Percentiles rank a stretch among this genome's conserved stretches.
Evolutionary conservation across 2,113 vertebrate genomes (phyloP).

Genomic region (Cercopithecus mona): DNA sequence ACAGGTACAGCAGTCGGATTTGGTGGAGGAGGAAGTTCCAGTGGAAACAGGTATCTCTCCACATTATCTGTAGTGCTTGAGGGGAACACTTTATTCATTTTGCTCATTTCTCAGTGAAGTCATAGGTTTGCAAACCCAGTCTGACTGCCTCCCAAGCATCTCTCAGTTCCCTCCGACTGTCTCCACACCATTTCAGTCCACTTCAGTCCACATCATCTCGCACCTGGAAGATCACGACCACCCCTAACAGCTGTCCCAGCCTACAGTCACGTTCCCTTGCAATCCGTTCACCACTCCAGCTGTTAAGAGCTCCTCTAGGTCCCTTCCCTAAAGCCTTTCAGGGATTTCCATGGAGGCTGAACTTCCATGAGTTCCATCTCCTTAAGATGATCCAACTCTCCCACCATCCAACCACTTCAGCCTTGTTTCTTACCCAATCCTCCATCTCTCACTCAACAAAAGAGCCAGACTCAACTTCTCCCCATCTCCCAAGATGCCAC

Average conservation of each 20-base stretch:
- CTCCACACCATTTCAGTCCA: neutral
- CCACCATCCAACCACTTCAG: neutral
- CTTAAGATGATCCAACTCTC: neutral
- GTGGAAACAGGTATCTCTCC: neutral
- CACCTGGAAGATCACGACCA: neutral
- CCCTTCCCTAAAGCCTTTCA: neutral
- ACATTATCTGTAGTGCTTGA: neutral
- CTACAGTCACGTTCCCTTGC: neutral
- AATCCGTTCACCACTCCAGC: rapidly evolving
- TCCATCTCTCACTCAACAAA: neutral
- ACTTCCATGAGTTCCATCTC: neutral
- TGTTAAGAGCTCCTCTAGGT: neutral
- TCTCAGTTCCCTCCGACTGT: neutral
- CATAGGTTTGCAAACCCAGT: neutral
- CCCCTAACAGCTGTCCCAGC: neutral
- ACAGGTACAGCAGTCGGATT: neutral
- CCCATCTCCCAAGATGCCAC: neutral
- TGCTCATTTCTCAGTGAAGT: neutral
- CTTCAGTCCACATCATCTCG: neutral
- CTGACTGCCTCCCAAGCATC: neutral
- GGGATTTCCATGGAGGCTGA: neutral
- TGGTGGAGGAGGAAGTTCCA: neutral
- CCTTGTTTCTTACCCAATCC: rapidly evolving
- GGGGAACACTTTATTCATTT: neutral
- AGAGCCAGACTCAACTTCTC: neutral